Evolutionary conservation across 2,113 vertebrate genomes (phyloP).

Genomic region (Macrotis lagotis): DNA sequence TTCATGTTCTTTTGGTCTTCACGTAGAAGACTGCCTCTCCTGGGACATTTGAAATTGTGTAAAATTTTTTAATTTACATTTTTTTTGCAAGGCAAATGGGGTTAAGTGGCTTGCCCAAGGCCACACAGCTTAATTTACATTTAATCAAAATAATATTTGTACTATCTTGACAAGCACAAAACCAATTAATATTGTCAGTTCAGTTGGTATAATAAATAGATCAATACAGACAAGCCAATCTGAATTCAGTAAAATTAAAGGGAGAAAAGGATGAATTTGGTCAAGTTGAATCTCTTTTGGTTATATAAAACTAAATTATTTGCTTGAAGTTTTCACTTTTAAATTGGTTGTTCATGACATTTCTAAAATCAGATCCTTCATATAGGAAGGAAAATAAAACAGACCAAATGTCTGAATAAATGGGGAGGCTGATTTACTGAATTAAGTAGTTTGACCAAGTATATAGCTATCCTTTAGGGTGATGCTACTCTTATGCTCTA

Average conservation of each 20-base stretch:
- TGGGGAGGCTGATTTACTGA: not conserved
- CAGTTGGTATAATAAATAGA: not conserved
- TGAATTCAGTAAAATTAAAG: not conserved
- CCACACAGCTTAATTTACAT: too few relatives aligned
- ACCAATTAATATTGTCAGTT: not conserved
- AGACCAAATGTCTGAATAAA: not conserved
- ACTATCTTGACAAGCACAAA: not conserved
- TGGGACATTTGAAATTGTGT: not conserved
- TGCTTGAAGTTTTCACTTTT: not conserved
- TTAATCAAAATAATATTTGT: not conserved
- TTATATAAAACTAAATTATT: not conserved
- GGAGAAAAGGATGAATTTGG: not conserved
- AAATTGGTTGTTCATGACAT: not conserved
- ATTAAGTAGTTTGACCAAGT: not conserved
- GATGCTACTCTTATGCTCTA: not conserved
- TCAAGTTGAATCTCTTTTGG: conserved; percentile 18
- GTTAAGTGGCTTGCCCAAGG: too few relatives aligned
- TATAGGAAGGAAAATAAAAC: not conserved
- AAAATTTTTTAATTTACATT: conserved; percentile 34
- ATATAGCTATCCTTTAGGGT: not conserved
- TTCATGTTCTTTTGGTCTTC: not conserved
- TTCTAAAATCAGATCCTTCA: not conserved
- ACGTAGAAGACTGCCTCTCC: not conserved
- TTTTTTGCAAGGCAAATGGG: too few relatives aligned
- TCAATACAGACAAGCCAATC: not conserved